A percentile compares a stretch with the other conserved stretches of the same genome.
Conservation (phyloP, 2,888 invertebrate genomes). For the Andrena praecox region DNA sequence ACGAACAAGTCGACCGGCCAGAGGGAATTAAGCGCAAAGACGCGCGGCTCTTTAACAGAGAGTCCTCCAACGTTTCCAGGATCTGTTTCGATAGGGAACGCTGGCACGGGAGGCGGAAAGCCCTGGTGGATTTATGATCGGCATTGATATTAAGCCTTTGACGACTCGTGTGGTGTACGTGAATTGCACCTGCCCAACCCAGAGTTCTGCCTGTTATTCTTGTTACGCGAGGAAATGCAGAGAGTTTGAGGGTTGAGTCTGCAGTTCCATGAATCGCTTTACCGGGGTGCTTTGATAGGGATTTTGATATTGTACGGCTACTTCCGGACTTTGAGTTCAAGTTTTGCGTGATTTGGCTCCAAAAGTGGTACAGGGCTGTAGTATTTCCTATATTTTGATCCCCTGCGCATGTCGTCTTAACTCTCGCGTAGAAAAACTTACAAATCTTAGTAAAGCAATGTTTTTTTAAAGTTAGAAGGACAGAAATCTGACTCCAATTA, state of each 20-base stretch:
- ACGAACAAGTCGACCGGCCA: conserved; percentile 60
- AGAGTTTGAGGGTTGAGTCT: neutral
- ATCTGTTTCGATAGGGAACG: conserved; percentile 30
- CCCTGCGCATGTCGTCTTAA: too few species aligned
- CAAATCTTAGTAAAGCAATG: too few species aligned
- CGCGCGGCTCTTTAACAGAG: conserved; percentile 17
- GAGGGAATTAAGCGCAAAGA: conserved; percentile 60
- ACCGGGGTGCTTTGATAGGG: neutral
- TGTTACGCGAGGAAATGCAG: conserved; percentile 3
- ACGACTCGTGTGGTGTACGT: conserved; percentile 11
- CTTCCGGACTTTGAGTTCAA: neutral
- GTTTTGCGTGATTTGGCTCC: neutral
- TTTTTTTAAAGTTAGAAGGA: too few species aligned
- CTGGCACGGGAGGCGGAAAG: neutral
- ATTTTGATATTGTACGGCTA: neutral
- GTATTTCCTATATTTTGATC: too few species aligned
- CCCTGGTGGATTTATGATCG: conserved; percentile 52
- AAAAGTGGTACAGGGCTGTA: neutral
- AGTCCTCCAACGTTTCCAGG: conserved; percentile 28
- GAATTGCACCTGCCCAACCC: conserved; percentile 9
- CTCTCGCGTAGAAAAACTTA: too few species aligned
- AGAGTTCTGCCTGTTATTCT: neutral
- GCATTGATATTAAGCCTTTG: conserved; percentile 29
- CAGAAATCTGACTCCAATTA: too few species aligned
- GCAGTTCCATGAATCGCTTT: conserved; percentile 16